phyloP scores from a whole-genome alignment of 2,113 vertebrate genomes.

The Odocoileus hemionus region DNA sequence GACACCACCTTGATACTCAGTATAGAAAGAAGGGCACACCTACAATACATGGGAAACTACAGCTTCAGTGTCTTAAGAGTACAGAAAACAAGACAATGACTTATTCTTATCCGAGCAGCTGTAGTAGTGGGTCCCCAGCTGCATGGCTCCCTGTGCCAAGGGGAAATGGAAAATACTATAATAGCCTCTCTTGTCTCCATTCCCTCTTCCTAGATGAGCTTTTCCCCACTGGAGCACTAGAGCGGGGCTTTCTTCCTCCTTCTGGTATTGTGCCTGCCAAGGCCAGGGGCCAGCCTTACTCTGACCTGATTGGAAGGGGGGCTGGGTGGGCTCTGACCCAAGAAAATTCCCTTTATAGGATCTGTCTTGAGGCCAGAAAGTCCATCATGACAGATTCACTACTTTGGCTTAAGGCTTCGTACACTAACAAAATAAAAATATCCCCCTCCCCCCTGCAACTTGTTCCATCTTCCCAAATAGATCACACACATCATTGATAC shows the following conservation, averaged over 20 bases:
- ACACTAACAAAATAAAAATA: neutral
- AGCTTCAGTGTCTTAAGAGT: neutral
- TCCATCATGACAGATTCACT: neutral
- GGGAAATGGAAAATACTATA: conserved; percentile 37
- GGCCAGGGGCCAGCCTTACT: neutral
- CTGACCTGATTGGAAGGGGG: neutral
- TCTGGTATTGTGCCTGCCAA: conserved; percentile 1
- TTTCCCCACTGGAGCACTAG: conserved; percentile 6
- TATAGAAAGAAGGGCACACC: neutral
- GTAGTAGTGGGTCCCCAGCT: neutral
- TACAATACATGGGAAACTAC: neutral
- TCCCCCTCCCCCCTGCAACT: neutral
- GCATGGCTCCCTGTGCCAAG: conserved; percentile 26
- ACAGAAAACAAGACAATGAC: conserved; percentile 41
- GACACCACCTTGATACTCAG: neutral
- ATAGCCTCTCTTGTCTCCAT: conserved; percentile 32
- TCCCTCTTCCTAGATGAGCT: neutral
- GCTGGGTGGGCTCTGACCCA: neutral
- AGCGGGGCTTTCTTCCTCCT: neutral
- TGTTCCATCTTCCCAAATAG: neutral
- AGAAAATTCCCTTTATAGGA: conserved; percentile 4
- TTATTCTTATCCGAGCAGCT: conserved; percentile 39
- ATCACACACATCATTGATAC: neutral
- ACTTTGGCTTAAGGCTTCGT: conserved; percentile 6
- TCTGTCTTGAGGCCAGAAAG: neutral